phyloP scores from a whole-genome alignment of 1,140 invertebrate genomes.

The Musca vetustissima region DNA sequence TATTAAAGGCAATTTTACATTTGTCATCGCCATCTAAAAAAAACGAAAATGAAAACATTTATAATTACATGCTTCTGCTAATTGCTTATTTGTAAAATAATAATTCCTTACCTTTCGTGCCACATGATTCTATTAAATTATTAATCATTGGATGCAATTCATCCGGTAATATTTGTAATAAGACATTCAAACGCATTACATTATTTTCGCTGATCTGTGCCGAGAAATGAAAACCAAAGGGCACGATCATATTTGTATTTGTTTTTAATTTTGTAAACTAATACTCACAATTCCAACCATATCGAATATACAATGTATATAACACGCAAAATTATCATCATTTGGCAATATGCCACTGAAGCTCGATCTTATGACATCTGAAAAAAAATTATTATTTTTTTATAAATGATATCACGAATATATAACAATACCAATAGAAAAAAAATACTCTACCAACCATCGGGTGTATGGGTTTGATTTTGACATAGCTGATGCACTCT shows the following conservation, averaged over 20 bases:
- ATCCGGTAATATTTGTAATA: constrained; percentile 40
- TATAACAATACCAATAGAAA: no score
- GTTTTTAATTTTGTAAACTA: no score
- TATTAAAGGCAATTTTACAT: constrained; percentile 42
- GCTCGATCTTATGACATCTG: constrained; percentile 26
- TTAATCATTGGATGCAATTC: constrained; percentile 35
- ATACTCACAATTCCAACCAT: constrained; percentile 43
- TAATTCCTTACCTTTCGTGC: constrained; percentile 36
- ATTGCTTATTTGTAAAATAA: neutral
- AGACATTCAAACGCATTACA: constrained; percentile 39
- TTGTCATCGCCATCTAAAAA: constrained; percentile 41
- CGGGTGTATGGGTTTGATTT: constrained; percentile 35
- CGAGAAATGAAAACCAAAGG: neutral
- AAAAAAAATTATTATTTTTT: neutral
- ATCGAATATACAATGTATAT: constrained; percentile 46
- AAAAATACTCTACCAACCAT: constrained; percentile 40
- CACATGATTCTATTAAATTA: constrained; percentile 33
- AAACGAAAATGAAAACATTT: neutral
- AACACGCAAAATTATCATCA: constrained; percentile 40
- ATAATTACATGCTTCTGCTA: neutral
- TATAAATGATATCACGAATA: no score
- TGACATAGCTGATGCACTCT: constrained; percentile 38
- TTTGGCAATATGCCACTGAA: constrained; percentile 27
- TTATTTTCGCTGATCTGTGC: constrained; percentile 41
- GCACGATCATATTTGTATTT: no score